These are phyloP conservation scores for Tryphoninae sp. DNA, from an alignment of 2,888 invertebrate genomes.

Conservation along the genomic window DNA sequence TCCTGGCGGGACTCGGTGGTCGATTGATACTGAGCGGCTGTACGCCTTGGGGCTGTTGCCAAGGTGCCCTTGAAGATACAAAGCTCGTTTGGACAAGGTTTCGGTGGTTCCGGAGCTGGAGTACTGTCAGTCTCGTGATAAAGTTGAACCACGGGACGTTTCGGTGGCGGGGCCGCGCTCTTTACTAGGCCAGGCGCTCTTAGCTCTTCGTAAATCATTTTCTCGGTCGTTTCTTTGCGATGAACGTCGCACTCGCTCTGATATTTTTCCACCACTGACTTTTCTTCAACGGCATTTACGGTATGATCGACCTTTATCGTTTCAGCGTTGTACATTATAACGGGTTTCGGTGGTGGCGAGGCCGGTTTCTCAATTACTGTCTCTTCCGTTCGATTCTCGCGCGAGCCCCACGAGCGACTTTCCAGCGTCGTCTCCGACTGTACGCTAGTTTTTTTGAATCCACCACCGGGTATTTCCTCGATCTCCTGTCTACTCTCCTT, in stretches of 20 bases:
- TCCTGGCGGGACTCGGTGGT: constrained; percentile 59
- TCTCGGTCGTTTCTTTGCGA: constrained; percentile 74
- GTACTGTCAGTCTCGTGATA: constrained; percentile 72
- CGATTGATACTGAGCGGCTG: constrained; percentile 69
- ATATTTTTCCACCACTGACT: constrained; percentile 78
- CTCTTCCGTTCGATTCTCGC: constrained; percentile 72
- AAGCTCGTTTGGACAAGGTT: constrained; percentile 47
- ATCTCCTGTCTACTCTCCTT: constrained; percentile 75
- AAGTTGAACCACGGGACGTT: constrained; percentile 65
- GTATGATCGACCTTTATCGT: constrained; percentile 80
- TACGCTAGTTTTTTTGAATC: constrained; percentile 75
- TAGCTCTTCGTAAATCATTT: constrained; percentile 79
- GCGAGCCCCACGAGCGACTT: constrained; percentile 76
- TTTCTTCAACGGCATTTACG: constrained; percentile 78
- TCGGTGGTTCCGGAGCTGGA: constrained; percentile 43
- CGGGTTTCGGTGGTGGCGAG: constrained; percentile 70
- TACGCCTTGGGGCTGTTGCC: constrained; percentile 68
- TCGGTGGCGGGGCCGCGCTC: constrained; percentile 77
- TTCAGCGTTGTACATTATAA: constrained; percentile 81
- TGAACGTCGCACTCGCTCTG: constrained; percentile 74
- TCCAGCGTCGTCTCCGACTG: constrained; percentile 77
- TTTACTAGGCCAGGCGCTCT: constrained; percentile 83
- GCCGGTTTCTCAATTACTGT: constrained; percentile 68
- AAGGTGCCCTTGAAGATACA: constrained; percentile 65
- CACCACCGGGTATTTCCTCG: constrained; percentile 74